Evolutionary conservation across 2,113 vertebrate genomes (phyloP), one percentile per base, ranked within the genome.

Genomic region (Gyps fulvus): DNA sequence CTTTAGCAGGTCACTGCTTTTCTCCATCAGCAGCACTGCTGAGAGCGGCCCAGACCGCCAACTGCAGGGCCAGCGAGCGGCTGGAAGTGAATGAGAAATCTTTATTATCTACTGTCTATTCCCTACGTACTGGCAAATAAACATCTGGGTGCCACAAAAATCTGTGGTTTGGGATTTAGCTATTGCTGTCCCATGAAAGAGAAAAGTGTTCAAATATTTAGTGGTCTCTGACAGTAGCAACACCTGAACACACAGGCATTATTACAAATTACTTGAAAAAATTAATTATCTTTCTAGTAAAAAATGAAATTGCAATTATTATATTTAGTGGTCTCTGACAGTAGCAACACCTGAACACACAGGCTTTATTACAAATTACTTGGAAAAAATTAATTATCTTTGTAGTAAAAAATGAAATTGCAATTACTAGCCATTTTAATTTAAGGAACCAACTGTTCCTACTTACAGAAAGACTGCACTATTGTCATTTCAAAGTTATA

Each of bases 361-460:
- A 86, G 57, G 29, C 61, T 81, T 82, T 43, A 87, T 18, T 91
- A 38, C 43, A 87, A 91, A 79, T 84, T 87, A 79, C 66, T 72
- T 57, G 29, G 9, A 65, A 78, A 85, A 73, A 90, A 55, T 21
- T 49, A 92, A 78, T 85, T 78, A 14, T 76, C 61, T 95, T 91
- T 66, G 69, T 62, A 90, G 59, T 54, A 70, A 93, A 78, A 91
- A 89, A 86, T 57, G 32, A 82, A 97, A 93, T 40, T 72, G 52
- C 13, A 76, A 89, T 93, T 89, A 97, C 57, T 59, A 72, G 21
- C 26, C 27, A 76, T 71, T 87, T 87, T 67, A 50, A 70, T 84
- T 76, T 57, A 79, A 89, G 54, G 50, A 97, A 87, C 72, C 84
- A 94, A 82, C 74, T 93, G 73, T 63, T 95, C 57, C 40, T 69